These are phyloP conservation scores for Cryptocephalus primarius DNA, from an alignment of 2,888 invertebrate species.

Conservation along the genomic window DNA sequence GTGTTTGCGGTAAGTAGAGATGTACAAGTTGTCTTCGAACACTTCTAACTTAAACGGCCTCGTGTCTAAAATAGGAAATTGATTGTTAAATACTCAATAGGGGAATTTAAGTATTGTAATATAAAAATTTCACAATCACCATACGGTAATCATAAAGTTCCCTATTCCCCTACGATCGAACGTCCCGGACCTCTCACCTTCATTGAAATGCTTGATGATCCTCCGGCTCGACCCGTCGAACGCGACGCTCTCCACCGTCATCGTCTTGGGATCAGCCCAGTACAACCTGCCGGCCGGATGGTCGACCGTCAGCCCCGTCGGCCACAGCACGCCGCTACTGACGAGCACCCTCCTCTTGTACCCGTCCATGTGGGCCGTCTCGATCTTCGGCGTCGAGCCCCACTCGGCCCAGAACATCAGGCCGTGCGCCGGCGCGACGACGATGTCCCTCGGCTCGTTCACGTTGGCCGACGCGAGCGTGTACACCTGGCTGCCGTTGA, in stretches of 20 bases:
- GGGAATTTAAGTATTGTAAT: neutral
- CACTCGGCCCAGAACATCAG: constrained; percentile 68
- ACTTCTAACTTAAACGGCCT: constrained; percentile 63
- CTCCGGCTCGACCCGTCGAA: constrained; percentile 59
- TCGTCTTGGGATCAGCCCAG: constrained; percentile 74
- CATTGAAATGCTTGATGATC: constrained; percentile 45
- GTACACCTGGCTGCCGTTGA: constrained; percentile 46
- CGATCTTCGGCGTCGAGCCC: constrained; percentile 52
- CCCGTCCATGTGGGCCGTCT: constrained; percentile 57
- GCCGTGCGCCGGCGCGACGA: constrained; percentile 54
- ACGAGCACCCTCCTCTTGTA: constrained; percentile 39
- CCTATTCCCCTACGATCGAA: too few species aligned
- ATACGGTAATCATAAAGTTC: too few species aligned
- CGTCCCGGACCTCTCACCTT: constrained; percentile 37
- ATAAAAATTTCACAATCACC: neutral
- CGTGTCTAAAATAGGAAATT: constrained; percentile 36
- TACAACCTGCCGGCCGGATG: constrained; percentile 64
- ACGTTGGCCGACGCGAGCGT: constrained; percentile 42
- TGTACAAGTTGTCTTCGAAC: constrained; percentile 60
- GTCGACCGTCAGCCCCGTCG: constrained; percentile 66
- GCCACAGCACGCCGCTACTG: constrained; percentile 54
- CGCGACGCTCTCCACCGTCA: constrained; percentile 56
- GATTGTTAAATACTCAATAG: too few species aligned
- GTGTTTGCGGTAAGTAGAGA: constrained; percentile 52
- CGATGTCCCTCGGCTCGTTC: constrained; percentile 58